Conservation (phyloP, 2,113 vertebrate species). For the Macrotus californicus region DNA sequence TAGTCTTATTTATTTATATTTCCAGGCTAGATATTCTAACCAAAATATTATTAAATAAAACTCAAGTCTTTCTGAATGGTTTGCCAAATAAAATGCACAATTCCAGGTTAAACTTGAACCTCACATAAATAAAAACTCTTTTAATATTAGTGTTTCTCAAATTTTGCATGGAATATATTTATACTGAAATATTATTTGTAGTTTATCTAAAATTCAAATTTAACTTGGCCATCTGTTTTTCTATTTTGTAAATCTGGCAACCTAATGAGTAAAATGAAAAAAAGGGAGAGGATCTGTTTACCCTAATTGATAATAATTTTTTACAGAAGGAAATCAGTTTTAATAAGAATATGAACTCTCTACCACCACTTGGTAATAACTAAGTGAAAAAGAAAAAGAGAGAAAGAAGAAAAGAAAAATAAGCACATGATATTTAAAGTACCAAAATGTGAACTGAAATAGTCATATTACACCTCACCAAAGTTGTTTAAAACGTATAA, state of each 20-base stretch:
- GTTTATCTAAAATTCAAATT: neutral
- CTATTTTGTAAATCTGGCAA: neutral
- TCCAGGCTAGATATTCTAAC: neutral
- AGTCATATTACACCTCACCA: neutral
- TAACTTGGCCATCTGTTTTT: neutral
- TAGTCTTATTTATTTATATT: neutral
- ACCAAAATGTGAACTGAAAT: neutral
- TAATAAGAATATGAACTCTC: neutral
- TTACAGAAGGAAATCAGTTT: neutral
- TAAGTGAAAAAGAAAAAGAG: neutral
- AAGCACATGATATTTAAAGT: neutral
- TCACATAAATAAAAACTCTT: neutral
- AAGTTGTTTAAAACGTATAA: neutral
- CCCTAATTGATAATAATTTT: neutral
- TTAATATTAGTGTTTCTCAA: neutral
- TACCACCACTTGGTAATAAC: neutral
- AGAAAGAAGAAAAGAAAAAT: neutral
- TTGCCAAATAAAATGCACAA: neutral
- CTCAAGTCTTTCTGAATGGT: neutral
- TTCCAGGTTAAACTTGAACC: neutral
- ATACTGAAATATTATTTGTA: conserved; percentile 1
- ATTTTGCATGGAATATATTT: neutral
- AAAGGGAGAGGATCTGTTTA: neutral
- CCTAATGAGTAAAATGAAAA: neutral
- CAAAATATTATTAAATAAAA: conserved; percentile 10